These are phyloP conservation scores for Picus viridis DNA, from an alignment of 2,797 vertebrate genomes.

Conservation along the genomic window DNA sequence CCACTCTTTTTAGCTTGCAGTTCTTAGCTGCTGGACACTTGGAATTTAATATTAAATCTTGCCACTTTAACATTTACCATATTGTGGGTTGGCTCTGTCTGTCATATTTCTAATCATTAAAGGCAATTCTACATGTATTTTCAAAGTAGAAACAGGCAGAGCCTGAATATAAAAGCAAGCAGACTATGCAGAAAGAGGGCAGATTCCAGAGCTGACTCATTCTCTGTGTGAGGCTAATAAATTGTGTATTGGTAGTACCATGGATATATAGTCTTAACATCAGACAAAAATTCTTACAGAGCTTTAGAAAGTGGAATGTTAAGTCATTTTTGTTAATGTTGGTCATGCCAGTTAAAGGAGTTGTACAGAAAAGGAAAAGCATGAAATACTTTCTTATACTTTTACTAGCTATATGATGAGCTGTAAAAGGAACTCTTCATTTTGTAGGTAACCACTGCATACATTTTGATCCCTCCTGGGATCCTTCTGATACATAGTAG, in stretches of 20 bases:
- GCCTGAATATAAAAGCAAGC: not conserved
- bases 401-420: not conserved
- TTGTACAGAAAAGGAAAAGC: not conserved
- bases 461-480: not conserved
- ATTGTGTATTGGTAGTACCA: not conserved
- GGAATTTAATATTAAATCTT: slow-evolving; percentile 44
- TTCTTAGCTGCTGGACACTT: slow-evolving; percentile 3
- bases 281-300: not conserved
- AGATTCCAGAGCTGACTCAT: not conserved
- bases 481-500: no score
- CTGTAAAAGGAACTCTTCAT: not conserved
- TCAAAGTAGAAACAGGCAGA: not conserved
- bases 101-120: not conserved
- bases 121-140: not conserved
- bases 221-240: not conserved
- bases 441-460: not conserved
- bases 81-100: not conserved
- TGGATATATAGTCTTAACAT: not conserved
- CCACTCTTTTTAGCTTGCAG: slow-evolving; percentile 5
- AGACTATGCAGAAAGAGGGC: not conserved
- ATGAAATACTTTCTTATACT: not conserved
- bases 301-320: not conserved
- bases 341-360: not conserved
- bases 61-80: slow-evolving; percentile 5
- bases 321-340: not conserved